Evolutionary conservation across 2,888 invertebrate genomes (phyloP).

Genomic region (Ecliptopera silaceata): DNA sequence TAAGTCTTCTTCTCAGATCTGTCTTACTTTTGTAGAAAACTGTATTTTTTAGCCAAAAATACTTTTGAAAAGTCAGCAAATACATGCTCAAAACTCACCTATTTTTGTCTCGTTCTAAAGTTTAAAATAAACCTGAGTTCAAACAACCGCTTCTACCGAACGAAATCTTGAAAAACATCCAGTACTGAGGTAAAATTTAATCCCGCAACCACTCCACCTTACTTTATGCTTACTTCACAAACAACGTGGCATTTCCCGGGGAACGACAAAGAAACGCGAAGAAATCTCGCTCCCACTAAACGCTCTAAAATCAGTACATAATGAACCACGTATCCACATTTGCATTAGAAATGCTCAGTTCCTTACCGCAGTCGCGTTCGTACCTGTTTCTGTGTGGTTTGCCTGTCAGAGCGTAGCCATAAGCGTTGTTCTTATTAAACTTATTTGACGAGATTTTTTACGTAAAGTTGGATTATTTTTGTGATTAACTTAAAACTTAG

Average conservation of each 20-base stretch:
- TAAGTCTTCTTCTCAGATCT: neutral
- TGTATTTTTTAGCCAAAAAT: no score
- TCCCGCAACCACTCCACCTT: constrained; percentile 35
- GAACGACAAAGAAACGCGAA: constrained; percentile 41
- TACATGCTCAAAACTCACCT: no score
- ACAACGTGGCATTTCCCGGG: constrained; percentile 30
- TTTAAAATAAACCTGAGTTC: constrained; percentile 2
- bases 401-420: constrained; percentile 10
- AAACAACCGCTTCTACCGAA: constrained; percentile 13
- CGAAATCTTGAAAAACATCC: constrained; percentile 11
- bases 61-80: neutral
- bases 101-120: neutral
- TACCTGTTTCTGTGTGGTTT: constrained; percentile 21
- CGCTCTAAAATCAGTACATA: constrained; percentile 71
- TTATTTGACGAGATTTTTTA: no score
- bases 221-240: constrained; percentile 38
- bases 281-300: constrained; percentile 57
- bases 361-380: constrained; percentile 40
- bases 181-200: constrained; percentile 30
- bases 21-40: no score
- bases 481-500: no score
- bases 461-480: no score
- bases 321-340: constrained; percentile 69
- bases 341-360: constrained; percentile 66
- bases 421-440: no score